Evolutionary conservation across 2,888 invertebrate species (phyloP), one percentile per base, ranked within the genome.

Genomic region (Agrotis segetum): DNA sequence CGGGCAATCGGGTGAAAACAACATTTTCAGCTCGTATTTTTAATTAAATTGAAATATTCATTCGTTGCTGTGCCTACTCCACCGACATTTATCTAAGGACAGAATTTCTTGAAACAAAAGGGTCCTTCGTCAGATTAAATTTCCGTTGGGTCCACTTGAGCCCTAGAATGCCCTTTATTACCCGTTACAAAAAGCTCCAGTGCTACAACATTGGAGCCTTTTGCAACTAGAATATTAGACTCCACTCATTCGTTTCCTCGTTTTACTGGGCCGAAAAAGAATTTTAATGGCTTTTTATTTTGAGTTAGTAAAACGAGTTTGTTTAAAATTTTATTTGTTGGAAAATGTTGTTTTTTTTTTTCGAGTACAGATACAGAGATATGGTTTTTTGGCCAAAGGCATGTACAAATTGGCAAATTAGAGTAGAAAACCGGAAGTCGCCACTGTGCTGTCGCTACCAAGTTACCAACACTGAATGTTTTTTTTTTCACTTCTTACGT

Each of bases 11-110:
- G 60, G 75, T 72, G 71, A 55, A 66, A 90, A 90, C 90, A 91
- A 90, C 89, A 91, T 91, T 73, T 88, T 89, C 86, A 79, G 84
- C 85, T 87, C 87, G 88, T 90, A 90, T 92, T 93, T 94, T 93
- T 93, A 94, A 94, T 95, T 94, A 93, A 95, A 95, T 92, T 92
- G 90, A 93, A 94, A 93, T 93, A 92, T 92, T 94, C 91, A 88
- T 91, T 91, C 90, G 88, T 90, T 89, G 88, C 85, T 87, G 80
- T 80, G 83, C 88, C 88, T 91, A 89, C 91, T 93, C 71, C 90
- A 88, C 90, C 88, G 89, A 91, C 93, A 92, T 94, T 95, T 95
- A 93, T 95, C 90, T 93, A 91, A 93, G 92, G 92, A 92, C 93
- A 91, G 90, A 94, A 93, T 94, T 92, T 90, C 88, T 87, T 83